Conservation (phyloP, 1,140 invertebrate genomes). For the Meloidogyne exigua region DNA sequence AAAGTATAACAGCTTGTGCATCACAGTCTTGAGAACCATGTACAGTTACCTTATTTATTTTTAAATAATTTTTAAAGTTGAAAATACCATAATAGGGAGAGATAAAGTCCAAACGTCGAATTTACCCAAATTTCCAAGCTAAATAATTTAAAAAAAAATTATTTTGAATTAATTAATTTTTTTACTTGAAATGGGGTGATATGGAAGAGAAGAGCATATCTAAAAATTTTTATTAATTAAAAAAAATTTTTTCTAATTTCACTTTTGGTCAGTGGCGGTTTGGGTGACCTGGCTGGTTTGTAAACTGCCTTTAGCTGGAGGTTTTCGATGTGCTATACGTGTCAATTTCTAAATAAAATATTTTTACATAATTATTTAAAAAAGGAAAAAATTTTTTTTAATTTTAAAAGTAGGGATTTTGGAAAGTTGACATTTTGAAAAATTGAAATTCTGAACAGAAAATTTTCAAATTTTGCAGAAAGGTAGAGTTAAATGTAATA, state of each 20-base stretch:
- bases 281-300: slow-evolving; percentile 34
- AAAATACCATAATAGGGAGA: slow-evolving; percentile 58
- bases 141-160: background rate
- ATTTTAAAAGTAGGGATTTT: too few relatives aligned
- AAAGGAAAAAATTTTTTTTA: too few relatives aligned
- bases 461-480: background rate
- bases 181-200: slow-evolving; percentile 59
- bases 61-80: background rate
- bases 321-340: slow-evolving; percentile 61
- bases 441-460: too few relatives aligned
- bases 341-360: slow-evolving; percentile 52
- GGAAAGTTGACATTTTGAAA: too few relatives aligned
- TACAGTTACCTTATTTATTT: slow-evolving; percentile 45
- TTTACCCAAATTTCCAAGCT: slow-evolving; percentile 62
- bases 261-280: slow-evolving; percentile 63
- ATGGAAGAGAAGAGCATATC: slow-evolving; percentile 61
- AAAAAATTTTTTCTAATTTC: background rate
- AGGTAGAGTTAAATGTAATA: background rate
- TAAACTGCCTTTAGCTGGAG: slow-evolving; percentile 58
- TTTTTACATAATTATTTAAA: too few relatives aligned
- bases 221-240: background rate
- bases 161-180: too few relatives aligned
- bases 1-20: slow-evolving; percentile 61
- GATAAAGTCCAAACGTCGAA: slow-evolving; percentile 63
- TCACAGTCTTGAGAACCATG: slow-evolving; percentile 64